A percentile compares a stretch with the other conserved stretches of the same genome.
phyloP scores from a whole-genome alignment of 2,888 invertebrate genomes.

The Plemyria rubiginata region DNA sequence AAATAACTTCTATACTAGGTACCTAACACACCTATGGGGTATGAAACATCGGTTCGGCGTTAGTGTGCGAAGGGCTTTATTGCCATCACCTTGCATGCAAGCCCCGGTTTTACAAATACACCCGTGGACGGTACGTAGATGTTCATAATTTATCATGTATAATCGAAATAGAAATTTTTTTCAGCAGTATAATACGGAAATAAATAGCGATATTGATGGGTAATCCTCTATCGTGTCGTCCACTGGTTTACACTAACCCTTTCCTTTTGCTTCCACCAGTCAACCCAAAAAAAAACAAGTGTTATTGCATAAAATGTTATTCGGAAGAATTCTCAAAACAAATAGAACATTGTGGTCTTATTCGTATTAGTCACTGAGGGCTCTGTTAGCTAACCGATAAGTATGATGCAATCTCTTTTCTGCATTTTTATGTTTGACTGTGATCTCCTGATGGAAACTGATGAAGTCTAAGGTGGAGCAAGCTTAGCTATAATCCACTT shows the following conservation, averaged over 20 bases:
- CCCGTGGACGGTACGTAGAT: background rate
- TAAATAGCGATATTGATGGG: no score
- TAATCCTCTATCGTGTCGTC: background rate
- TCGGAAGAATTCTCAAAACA: background rate
- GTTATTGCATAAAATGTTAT: background rate
- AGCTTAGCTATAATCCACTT: no score
- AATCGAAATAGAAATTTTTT: no score
- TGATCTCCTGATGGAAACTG: no score
- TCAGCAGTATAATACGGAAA: no score
- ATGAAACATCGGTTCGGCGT: background rate
- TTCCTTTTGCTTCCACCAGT: background rate
- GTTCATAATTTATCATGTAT: no score
- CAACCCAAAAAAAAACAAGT: background rate
- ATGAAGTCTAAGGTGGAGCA: no score
- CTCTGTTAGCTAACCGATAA: no score
- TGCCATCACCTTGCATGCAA: constrained; percentile 15
- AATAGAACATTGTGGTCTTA: background rate
- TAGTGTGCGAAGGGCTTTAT: background rate
- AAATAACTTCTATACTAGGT: constrained; percentile 41
- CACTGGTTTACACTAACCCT: background rate
- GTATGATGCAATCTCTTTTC: no score
- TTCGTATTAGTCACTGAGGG: no score
- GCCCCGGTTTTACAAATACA: constrained; percentile 14
- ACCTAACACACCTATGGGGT: background rate
- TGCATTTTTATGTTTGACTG: no score